A percentile compares a stretch with the other conserved stretches of the same genome.
phyloP scores from a whole-genome alignment of 2,888 invertebrate species.

The Xestia ashworthii region DNA sequence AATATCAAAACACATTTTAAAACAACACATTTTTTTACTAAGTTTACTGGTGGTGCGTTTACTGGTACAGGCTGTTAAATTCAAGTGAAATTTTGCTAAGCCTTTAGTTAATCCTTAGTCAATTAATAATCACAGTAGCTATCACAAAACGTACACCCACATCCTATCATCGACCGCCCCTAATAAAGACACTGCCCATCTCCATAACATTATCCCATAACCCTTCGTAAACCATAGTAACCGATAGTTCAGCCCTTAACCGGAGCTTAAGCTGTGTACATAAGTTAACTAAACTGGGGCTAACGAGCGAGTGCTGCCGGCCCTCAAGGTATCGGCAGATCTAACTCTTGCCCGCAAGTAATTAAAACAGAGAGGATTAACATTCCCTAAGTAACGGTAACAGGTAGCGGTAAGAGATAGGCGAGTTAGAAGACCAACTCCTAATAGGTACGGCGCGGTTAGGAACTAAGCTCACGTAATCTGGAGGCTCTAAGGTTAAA shows the following conservation, averaged over 20 bases:
- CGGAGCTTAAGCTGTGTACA: conserved; percentile 39
- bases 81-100: not conserved
- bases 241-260: conserved; percentile 24
- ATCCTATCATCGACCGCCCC: not conserved
- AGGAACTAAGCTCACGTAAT: not conserved
- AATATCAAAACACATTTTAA: not conserved
- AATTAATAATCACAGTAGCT: not conserved
- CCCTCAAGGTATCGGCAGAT: conserved; percentile 22
- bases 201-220: conserved; percentile 36
- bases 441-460: not conserved
- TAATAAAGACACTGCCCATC: conserved; percentile 18
- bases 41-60: not conserved
- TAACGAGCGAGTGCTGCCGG: conserved; percentile 16
- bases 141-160: not conserved
- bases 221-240: conserved; percentile 26
- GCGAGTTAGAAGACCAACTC: conserved; percentile 14
- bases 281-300: conserved; percentile 32
- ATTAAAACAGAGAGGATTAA: conserved; percentile 58
- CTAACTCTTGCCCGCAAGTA: conserved; percentile 41
- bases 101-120: not conserved
- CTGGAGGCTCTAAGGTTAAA: not conserved
- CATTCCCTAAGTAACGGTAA: conserved; percentile 47
- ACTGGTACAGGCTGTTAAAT: not conserved
- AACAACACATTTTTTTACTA: not conserved
- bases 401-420: conserved; percentile 25